phyloP scores from a whole-genome alignment of 1,140 invertebrate species.

The Halotydeus destructor region DNA sequence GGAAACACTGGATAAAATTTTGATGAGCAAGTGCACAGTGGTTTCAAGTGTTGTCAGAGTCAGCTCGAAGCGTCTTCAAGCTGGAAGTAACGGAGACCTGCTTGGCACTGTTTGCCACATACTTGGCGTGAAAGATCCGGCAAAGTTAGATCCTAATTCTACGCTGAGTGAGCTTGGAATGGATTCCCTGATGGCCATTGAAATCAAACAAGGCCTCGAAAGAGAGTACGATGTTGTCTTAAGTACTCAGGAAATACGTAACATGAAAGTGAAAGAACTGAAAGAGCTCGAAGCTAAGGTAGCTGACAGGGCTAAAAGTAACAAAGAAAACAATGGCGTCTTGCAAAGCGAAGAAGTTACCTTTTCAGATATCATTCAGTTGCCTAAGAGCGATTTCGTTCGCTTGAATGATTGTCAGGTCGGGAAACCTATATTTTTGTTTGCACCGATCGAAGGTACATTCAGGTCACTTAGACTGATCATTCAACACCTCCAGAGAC shows the following conservation, averaged over 20 bases:
- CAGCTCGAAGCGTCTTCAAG: neutral
- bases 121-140: slow-evolving; percentile 46
- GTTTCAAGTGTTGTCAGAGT: slow-evolving; percentile 7
- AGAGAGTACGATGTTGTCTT: slow-evolving; percentile 12
- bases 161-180: slow-evolving; percentile 77
- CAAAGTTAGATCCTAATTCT: slow-evolving; percentile 46
- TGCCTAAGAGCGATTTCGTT: slow-evolving; percentile 28
- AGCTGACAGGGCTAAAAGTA: slow-evolving; percentile 2
- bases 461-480: slow-evolving; percentile 41
- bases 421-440: slow-evolving; percentile 38
- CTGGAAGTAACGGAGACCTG: slow-evolving; percentile 16
- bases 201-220: slow-evolving; percentile 43
- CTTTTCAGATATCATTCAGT: too few relatives aligned
- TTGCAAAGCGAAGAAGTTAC: slow-evolving; percentile 18
- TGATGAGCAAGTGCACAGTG: slow-evolving; percentile 31
- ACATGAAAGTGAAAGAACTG: slow-evolving; percentile 7
- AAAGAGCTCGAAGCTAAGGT: slow-evolving; percentile 6
- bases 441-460: slow-evolving; percentile 82
- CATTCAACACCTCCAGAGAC: slow-evolving; percentile 41
- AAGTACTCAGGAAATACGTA: slow-evolving; percentile 10
- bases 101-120: slow-evolving; percentile 24
- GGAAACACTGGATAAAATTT: slow-evolving; percentile 57
- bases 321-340: slow-evolving; percentile 7
- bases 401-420: slow-evolving; percentile 23
- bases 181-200: slow-evolving; percentile 90